Percentiles rank a stretch among this genome's conserved stretches.
Conservation (phyloP, 2,888 invertebrate genomes). For the Saturnia pavonia region DNA sequence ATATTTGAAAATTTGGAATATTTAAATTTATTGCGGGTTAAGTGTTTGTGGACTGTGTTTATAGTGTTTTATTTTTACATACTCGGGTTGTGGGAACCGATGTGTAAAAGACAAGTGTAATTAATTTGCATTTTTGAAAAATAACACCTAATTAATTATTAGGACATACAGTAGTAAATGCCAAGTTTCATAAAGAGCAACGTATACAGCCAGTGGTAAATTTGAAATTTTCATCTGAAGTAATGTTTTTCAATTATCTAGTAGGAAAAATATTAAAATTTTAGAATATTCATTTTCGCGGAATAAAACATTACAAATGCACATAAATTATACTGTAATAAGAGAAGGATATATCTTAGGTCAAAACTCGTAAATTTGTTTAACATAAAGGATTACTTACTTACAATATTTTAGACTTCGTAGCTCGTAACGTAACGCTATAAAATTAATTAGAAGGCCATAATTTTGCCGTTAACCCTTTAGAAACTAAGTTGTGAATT, state of each 20-base stretch:
- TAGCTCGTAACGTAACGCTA: not conserved
- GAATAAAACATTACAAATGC: not conserved
- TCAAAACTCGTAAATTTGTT: not conserved
- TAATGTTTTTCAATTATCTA: not conserved
- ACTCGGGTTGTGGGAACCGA: conserved; percentile 36
- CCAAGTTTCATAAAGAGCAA: not conserved
- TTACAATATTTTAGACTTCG: not conserved
- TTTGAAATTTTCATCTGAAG: not conserved
- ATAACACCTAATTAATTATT: conserved; percentile 21
- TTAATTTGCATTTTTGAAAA: conserved; percentile 44
- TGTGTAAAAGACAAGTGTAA: conserved; percentile 21
- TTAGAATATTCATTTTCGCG: not conserved
- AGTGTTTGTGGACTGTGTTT: conserved; percentile 24
- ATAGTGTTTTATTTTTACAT: conserved; percentile 14
- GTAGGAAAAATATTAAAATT: not conserved
- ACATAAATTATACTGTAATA: not conserved
- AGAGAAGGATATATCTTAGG: not conserved
- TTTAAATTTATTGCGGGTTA: conserved; percentile 14
- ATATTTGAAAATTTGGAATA: not conserved
- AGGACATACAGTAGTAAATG: not conserved
- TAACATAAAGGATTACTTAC: not conserved
- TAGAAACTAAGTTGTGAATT: not conserved
- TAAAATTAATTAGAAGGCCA: not conserved
- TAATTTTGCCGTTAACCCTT: not conserved
- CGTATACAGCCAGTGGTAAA: not conserved